Evolutionary conservation across 2,113 vertebrate genomes (phyloP).

Genomic region (Oncorhynchus clarkii): DNA sequence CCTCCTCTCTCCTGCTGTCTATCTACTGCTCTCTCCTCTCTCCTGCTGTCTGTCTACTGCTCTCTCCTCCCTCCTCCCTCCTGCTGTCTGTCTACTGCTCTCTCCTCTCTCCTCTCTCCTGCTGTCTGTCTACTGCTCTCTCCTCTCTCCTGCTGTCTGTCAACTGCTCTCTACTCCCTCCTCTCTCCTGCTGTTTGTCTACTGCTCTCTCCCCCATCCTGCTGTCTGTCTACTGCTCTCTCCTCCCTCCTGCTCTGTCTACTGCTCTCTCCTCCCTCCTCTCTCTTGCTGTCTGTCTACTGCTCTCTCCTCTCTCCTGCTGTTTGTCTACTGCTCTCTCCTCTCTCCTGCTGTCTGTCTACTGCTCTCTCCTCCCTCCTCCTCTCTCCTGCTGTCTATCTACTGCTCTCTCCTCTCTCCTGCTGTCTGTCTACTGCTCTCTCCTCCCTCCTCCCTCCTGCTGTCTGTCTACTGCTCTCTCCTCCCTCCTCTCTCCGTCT

Average conservation of each 20-base stretch:
- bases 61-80: background rate
- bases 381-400: background rate
- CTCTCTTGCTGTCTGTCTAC: background rate
- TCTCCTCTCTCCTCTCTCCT: too few species aligned
- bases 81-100: too few species aligned
- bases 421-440: background rate
- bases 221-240: background rate
- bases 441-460: background rate
- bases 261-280: background rate
- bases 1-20: too few species aligned
- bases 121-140: too few species aligned
- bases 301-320: background rate
- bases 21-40: background rate
- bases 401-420: too few species aligned
- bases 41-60: background rate
- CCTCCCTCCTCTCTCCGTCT: background rate
- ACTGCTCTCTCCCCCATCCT: background rate
- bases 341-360: too few species aligned
- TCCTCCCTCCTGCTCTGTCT: background rate
- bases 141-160: background rate
- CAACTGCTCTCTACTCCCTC: background rate
- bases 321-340: too few species aligned
- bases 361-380: background rate
- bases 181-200: too few species aligned
- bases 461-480: background rate